phyloP scores from a whole-genome alignment of 2,888 invertebrate genomes.

The Andrena bicolor region DNA sequence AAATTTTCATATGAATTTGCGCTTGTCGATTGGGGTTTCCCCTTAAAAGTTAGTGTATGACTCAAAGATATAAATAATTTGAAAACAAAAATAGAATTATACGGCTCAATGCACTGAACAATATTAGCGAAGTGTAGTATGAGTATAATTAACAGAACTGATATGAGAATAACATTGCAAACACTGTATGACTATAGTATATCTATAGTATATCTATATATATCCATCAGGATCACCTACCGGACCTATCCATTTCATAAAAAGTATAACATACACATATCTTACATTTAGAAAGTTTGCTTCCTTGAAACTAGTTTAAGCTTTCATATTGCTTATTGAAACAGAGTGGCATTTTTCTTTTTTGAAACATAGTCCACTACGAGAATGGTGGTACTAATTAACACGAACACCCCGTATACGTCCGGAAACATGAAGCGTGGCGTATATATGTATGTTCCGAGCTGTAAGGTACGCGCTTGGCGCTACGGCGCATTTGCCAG shows the following conservation, averaged over 20 bases:
- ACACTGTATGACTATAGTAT: too few species aligned
- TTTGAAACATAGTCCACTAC: neutral
- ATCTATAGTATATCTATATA: too few species aligned
- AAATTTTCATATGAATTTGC: too few species aligned
- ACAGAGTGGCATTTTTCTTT: neutral
- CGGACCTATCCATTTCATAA: too few species aligned
- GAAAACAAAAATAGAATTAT: neutral
- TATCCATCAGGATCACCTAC: too few species aligned
- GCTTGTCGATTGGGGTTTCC: too few species aligned
- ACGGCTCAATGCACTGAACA: neutral
- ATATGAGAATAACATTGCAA: neutral
- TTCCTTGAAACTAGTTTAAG: neutral
- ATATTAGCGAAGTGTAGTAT: neutral
- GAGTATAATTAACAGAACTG: neutral
- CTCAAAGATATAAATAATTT: neutral
- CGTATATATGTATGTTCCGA: conserved; percentile 7
- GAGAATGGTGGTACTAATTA: neutral
- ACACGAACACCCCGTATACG: conserved; percentile 12
- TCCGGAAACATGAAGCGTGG: conserved; percentile 1
- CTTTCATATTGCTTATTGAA: neutral
- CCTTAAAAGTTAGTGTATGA: too few species aligned
- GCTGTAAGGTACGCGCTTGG: conserved; percentile 43
- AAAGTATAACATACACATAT: too few species aligned
- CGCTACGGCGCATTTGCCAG: conserved; percentile 79
- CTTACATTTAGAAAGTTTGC: too few species aligned